These are phyloP conservation scores for Rugalucina vietnamica DNA, from an alignment of 2,888 invertebrate species.

Conservation along the genomic window DNA sequence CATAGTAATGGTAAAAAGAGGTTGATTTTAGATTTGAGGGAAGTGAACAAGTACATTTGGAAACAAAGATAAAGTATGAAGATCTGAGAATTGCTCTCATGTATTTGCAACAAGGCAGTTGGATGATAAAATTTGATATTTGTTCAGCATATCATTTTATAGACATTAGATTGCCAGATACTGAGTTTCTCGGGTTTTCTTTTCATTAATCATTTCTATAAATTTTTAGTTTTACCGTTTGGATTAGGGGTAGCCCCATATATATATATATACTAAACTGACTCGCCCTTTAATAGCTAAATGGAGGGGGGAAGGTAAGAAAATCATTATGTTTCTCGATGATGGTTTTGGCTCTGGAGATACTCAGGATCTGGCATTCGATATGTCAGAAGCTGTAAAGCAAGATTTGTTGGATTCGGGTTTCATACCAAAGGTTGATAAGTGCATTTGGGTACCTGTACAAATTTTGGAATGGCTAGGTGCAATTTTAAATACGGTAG, in stretches of 20 bases:
- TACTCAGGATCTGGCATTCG: background rate
- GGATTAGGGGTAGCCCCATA: slow-evolving; percentile 16
- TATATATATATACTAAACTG: slow-evolving; percentile 12
- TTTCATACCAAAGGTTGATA: slow-evolving; percentile 15
- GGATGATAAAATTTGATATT: slow-evolving; percentile 38
- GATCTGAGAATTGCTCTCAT: slow-evolving; percentile 10
- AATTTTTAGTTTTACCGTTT: slow-evolving; percentile 34
- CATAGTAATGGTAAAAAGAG: slow-evolving; percentile 16
- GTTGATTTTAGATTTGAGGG: slow-evolving; percentile 18
- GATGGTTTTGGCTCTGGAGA: slow-evolving; percentile 14
- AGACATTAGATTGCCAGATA: slow-evolving; percentile 20
- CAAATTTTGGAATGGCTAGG: slow-evolving; percentile 14
- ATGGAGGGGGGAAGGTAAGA: slow-evolving; percentile 26
- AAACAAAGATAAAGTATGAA: slow-evolving; percentile 30
- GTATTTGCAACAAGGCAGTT: slow-evolving; percentile 3
- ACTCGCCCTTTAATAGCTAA: slow-evolving; percentile 17
- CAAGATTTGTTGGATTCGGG: slow-evolving; percentile 13
- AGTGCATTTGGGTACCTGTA: slow-evolving; percentile 19
- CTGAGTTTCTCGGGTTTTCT: slow-evolving; percentile 18
- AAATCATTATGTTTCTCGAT: slow-evolving; percentile 14
- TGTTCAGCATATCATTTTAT: slow-evolving; percentile 27
- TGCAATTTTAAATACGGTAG: background rate
- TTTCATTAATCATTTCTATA: slow-evolving; percentile 3
- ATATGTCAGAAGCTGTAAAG: background rate
- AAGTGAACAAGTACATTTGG: slow-evolving; percentile 21